Conservation (phyloP, 2,888 invertebrate species). For the Aspidiotus destructor region DNA sequence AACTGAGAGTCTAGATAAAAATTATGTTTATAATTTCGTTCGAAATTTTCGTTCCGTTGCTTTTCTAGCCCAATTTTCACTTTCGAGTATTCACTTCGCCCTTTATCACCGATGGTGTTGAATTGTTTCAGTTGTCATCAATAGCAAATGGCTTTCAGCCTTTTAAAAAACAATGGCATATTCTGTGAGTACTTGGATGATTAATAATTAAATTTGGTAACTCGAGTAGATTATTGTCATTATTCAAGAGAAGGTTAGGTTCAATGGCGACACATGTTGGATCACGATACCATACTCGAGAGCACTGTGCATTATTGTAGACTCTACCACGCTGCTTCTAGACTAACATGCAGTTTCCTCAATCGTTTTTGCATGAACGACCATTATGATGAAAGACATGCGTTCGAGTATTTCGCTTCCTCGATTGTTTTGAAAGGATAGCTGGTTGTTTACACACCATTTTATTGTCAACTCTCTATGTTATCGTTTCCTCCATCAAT, state of each 20-base stretch:
- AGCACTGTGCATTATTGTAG: no score
- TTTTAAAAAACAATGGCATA: constrained; percentile 21
- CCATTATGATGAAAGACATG: background rate
- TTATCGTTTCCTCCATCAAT: no score
- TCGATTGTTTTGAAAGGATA: no score
- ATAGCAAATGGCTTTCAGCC: constrained; percentile 29
- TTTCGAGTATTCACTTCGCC: background rate
- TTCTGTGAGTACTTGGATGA: constrained; percentile 24
- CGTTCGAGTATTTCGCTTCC: background rate
- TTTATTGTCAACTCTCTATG: no score
- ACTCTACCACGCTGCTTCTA: background rate
- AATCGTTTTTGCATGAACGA: background rate
- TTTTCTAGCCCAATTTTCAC: constrained; percentile 12
- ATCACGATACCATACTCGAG: no score
- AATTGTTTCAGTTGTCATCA: constrained; percentile 4
- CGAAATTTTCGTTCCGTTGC: constrained; percentile 13
- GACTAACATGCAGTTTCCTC: background rate
- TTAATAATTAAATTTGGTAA: constrained; percentile 15
- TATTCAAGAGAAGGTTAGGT: constrained; percentile 17
- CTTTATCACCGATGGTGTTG: constrained; percentile 17
- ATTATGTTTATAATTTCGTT: constrained; percentile 28
- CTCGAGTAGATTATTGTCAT: constrained; percentile 18
- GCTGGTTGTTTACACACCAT: no score
- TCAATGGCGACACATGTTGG: constrained; percentile 25
- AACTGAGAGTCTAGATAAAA: constrained; percentile 23